Conservation (phyloP, 2,797 vertebrate species). For the Eremophila alpestris region DNA sequence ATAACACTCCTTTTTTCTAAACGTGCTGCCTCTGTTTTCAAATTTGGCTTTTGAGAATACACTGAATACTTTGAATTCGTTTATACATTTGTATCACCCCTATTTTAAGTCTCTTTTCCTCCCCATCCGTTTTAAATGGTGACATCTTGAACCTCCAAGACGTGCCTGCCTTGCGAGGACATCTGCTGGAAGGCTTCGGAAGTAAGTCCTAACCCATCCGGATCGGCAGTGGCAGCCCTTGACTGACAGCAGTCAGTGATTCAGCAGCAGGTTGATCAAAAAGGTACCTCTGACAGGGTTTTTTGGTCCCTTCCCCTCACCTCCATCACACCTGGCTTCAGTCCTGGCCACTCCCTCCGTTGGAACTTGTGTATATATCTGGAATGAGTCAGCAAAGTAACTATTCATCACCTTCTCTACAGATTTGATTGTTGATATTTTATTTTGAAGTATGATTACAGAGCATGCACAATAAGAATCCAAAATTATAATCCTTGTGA, state of each 20-base stretch:
- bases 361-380: neutral
- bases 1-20: neutral
- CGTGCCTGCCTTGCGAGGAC: neutral
- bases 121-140: neutral
- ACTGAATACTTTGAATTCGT: neutral
- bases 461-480: neutral
- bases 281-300: neutral
- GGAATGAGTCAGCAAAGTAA: slow-evolving; percentile 1
- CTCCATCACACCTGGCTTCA: neutral
- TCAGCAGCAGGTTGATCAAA: neutral
- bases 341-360: neutral
- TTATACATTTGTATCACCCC: neutral
- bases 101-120: neutral
- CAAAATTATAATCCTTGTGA: neutral
- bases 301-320: neutral
- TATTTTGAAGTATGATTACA: neutral
- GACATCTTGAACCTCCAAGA: neutral
- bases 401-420: neutral
- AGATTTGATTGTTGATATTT: neutral
- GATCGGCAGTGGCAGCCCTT: neutral
- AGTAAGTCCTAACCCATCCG: neutral
- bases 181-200: slow-evolving; percentile 47
- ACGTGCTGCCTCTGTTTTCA: neutral
- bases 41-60: neutral
- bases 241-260: neutral